These are phyloP conservation scores for Drosophila vallismaia DNA, from an alignment of 2,888 invertebrate species.

Conservation along the genomic window DNA sequence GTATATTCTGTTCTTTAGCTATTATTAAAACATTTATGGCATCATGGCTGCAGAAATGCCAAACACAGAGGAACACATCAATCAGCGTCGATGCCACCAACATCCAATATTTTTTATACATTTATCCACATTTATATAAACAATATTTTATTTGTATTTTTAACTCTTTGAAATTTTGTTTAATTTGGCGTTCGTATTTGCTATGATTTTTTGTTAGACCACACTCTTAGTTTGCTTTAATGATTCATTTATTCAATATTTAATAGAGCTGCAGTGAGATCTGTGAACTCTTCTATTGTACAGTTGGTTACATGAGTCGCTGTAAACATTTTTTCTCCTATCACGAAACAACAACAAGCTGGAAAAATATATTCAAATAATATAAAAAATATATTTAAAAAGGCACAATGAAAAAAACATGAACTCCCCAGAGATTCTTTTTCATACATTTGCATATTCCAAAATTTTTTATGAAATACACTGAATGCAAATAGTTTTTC, in stretches of 20 bases:
- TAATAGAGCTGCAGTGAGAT: constrained; percentile 45
- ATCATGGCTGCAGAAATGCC: constrained; percentile 55
- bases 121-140: constrained; percentile 41
- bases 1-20: constrained; percentile 53
- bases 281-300: constrained; percentile 32
- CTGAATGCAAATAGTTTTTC: not conserved
- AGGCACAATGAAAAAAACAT: constrained; percentile 37
- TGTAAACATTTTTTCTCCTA: constrained; percentile 31
- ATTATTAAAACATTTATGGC: constrained; percentile 62
- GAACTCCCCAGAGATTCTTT: constrained; percentile 41
- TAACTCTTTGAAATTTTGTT: constrained; percentile 34
- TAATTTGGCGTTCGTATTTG: constrained; percentile 50
- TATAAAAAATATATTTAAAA: constrained; percentile 33
- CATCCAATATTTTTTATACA: constrained; percentile 43
- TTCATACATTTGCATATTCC: constrained; percentile 74
- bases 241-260: constrained; percentile 71
- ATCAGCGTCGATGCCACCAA: constrained; percentile 53
- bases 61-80: constrained; percentile 67
- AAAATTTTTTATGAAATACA: constrained; percentile 63
- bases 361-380: constrained; percentile 5
- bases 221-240: constrained; percentile 68
- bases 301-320: constrained; percentile 60
- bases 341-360: constrained; percentile 12
- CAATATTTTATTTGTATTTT: constrained; percentile 38
- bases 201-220: constrained; percentile 48